These are phyloP conservation scores for Chydorus sphaericus DNA, from an alignment of 2,888 invertebrate species.

Conservation along the genomic window DNA sequence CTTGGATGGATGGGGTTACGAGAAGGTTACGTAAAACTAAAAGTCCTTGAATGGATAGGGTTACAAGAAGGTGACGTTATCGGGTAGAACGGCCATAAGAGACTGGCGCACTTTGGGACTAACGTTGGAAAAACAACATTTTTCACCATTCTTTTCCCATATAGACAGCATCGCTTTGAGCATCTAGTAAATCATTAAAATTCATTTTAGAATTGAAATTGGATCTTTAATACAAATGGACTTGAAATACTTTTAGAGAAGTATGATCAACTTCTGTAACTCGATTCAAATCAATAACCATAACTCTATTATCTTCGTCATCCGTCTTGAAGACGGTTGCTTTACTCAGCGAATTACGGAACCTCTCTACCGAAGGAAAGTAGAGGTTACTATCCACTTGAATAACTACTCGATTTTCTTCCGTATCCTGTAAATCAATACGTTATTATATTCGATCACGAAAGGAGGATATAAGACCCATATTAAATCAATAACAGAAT, in stretches of 20 bases:
- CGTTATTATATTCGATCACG: not conserved
- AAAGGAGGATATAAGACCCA: not conserved
- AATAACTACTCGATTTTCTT: not conserved
- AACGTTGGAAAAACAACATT: not conserved
- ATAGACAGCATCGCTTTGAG: not conserved
- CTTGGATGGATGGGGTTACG: no score
- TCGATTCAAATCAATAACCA: not conserved
- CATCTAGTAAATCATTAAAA: not conserved
- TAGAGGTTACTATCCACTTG: constrained; percentile 6
- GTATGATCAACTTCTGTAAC: constrained; percentile 6
- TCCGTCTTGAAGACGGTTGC: not conserved
- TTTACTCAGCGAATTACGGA: constrained; percentile 3
- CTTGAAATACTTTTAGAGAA: not conserved
- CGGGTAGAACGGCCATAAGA: no score
- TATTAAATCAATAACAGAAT: not conserved
- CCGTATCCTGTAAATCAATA: not conserved
- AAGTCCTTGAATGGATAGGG: no score
- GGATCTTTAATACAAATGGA: not conserved
- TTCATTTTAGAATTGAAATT: not conserved
- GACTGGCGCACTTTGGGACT: no score
- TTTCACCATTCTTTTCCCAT: not conserved
- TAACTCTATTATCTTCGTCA: not conserved
- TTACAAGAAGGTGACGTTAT: no score
- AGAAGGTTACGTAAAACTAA: no score
- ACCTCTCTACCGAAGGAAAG: constrained; percentile 11